Evolutionary conservation across 2,113 vertebrate species (phyloP).

Genomic region (Sardina pilchardus): DNA sequence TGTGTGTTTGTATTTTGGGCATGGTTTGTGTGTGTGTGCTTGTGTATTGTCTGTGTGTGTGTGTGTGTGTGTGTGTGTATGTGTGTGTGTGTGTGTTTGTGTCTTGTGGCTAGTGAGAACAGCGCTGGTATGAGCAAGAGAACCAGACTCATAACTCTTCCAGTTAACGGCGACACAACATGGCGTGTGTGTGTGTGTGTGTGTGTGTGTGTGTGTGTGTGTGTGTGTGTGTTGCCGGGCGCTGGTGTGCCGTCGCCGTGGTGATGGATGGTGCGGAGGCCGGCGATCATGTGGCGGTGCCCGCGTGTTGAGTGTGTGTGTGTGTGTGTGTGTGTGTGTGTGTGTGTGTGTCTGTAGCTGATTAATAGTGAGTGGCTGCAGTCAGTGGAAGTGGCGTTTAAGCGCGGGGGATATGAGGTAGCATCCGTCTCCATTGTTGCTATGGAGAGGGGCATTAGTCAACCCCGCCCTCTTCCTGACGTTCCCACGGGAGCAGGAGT

Average conservation of each 20-base stretch:
- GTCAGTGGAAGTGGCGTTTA: constrained; percentile 57
- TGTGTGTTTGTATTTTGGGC: too few relatives aligned
- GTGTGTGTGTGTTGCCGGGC: constrained; percentile 50
- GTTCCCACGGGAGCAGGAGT: constrained; percentile 43
- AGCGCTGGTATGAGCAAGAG: too few relatives aligned
- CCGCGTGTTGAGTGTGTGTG: constrained; percentile 21
- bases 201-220: constrained; percentile 55
- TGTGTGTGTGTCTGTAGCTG: constrained; percentile 36
- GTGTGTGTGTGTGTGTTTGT: too few relatives aligned
- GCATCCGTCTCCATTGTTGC: constrained; percentile 61
- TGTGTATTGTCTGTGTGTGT: too few relatives aligned
- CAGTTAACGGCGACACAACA: constrained; percentile 52
- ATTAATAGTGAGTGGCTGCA: constrained; percentile 60
- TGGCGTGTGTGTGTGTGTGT: constrained; percentile 52
- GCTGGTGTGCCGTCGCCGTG: constrained; percentile 31
- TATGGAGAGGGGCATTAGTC: constrained; percentile 59
- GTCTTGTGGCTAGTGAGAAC: too few relatives aligned
- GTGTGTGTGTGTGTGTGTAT: too few relatives aligned
- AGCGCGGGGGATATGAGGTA: constrained; percentile 59
- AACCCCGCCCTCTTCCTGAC: constrained; percentile 45
- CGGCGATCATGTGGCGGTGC: constrained; percentile 52
- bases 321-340: too few relatives aligned
- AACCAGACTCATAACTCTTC: constrained; percentile 47
- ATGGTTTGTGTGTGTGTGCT: too few relatives aligned
- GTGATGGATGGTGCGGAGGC: constrained; percentile 55